A percentile compares a stretch with the other conserved stretches of the same genome.
Conservation (phyloP, 2,113 vertebrate species). For the Oncorhynchus mykiss region DNA sequence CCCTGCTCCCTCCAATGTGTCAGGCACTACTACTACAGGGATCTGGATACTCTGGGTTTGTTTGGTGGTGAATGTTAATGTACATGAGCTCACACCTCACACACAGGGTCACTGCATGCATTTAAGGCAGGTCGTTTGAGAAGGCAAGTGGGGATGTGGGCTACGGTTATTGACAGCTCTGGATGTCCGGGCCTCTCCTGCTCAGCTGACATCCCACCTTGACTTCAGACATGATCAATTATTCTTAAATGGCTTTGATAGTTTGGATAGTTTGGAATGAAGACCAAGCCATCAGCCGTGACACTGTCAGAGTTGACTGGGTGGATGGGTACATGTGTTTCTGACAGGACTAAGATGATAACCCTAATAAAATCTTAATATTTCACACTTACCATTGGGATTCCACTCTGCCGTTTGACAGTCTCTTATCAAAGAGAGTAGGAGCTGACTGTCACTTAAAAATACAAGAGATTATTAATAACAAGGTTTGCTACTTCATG, state of each 20-base stretch:
- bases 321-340: too few species aligned
- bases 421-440: too few species aligned
- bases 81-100: slow-evolving; percentile 35
- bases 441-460: too few species aligned
- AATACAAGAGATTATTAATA: too few species aligned
- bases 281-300: slow-evolving; percentile 2
- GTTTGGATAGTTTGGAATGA: slow-evolving; percentile 6
- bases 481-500: too few species aligned
- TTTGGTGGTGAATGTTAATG: slow-evolving; percentile 52
- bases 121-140: slow-evolving; percentile 36
- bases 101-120: slow-evolving; percentile 31
- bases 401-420: too few species aligned
- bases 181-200: slow-evolving; percentile 14
- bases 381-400: too few species aligned
- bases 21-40: neutral
- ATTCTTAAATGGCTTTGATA: slow-evolving; percentile 25
- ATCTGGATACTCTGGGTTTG: slow-evolving; percentile 27
- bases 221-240: slow-evolving; percentile 48
- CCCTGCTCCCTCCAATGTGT: neutral
- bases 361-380: too few species aligned
- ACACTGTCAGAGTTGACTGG: slow-evolving; percentile 4
- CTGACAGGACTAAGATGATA: neutral
- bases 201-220: slow-evolving; percentile 23
- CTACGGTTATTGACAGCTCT: slow-evolving; percentile 26
- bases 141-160: slow-evolving; percentile 4